Evolutionary conservation across 1,140 invertebrate species (phyloP).

Genomic region (Lethrus apterus): DNA sequence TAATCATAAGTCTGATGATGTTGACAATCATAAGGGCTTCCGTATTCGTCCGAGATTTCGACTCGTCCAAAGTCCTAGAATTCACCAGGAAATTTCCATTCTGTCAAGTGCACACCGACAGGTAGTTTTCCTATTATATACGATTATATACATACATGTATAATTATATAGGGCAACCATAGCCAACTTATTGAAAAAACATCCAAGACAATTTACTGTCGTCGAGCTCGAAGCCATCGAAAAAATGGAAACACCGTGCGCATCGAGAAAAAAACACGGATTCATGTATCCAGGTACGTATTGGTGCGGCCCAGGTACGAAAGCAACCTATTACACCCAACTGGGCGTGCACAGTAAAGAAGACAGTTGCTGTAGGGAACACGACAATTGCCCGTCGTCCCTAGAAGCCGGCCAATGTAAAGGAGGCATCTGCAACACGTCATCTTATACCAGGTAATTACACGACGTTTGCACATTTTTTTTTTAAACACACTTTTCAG

Average conservation of each 20-base stretch:
- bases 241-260: constrained; percentile 50
- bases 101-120: constrained; percentile 4
- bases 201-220: not conserved
- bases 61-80: too few relatives aligned
- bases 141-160: not conserved
- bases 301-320: constrained; percentile 56
- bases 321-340: constrained; percentile 48
- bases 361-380: constrained; percentile 67
- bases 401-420: constrained; percentile 53
- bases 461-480: not conserved
- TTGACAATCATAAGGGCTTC: too few relatives aligned
- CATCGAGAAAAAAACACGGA: constrained; percentile 17
- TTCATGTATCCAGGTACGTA: constrained; percentile 49
- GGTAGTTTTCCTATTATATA: not conserved
- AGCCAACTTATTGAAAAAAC: not conserved
- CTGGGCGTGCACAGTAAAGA: constrained; percentile 56
- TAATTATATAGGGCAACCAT: not conserved
- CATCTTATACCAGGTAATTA: constrained; percentile 54
- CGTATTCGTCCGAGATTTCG: too few relatives aligned
- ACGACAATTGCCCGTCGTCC: constrained; percentile 63
- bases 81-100: not conserved
- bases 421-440: constrained; percentile 60
- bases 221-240: constrained; percentile 43
- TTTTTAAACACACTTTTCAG: constrained; percentile 30
- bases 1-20: too few relatives aligned